These are phyloP conservation scores for Myodes glareolus DNA, from an alignment of 2,113 vertebrate species.

Conservation along the genomic window DNA sequence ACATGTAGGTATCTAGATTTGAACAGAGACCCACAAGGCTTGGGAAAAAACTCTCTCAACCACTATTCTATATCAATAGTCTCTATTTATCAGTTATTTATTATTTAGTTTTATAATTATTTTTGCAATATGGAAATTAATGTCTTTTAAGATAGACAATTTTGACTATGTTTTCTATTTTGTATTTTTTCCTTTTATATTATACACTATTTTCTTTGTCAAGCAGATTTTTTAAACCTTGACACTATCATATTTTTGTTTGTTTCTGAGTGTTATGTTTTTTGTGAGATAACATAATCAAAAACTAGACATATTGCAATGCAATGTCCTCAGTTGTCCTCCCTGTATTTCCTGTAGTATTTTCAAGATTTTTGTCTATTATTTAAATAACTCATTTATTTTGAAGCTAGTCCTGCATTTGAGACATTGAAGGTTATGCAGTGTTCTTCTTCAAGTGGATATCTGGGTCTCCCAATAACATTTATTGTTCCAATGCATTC, in stretches of 20 bases:
- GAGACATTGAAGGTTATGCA: neutral
- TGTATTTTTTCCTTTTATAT: too few relatives aligned
- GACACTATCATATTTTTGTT: neutral
- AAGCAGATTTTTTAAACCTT: neutral
- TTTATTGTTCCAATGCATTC: neutral
- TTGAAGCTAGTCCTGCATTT: neutral
- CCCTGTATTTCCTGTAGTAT: neutral
- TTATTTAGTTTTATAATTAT: neutral
- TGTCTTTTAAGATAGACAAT: too few relatives aligned
- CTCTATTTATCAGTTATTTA: neutral
- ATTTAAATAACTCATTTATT: neutral
- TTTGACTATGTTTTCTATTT: neutral
- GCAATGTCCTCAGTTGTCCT: neutral
- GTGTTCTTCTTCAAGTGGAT: neutral
- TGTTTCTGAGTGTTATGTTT: neutral
- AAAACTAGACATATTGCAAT: neutral
- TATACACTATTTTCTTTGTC: neutral
- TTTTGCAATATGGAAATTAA: neutral
- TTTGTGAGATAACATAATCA: neutral
- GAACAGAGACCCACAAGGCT: neutral
- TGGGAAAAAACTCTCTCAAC: neutral
- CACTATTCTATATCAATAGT: too few relatives aligned
- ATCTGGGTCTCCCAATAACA: neutral
- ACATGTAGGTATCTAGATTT: neutral
- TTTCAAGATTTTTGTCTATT: neutral